Conservation (phyloP, 1,140 invertebrate genomes). For the Myzus persicae region DNA sequence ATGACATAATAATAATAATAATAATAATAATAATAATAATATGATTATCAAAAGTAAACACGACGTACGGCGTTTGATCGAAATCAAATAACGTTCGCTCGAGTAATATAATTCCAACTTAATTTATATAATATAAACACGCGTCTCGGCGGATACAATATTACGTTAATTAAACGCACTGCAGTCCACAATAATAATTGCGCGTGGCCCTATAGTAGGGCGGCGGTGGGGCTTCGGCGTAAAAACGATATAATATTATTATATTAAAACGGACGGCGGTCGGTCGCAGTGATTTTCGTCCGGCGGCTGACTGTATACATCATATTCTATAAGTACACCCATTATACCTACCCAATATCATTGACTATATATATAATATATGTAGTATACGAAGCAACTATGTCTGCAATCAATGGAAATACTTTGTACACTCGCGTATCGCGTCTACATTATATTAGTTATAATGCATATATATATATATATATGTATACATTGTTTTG, state of each 20-base stretch:
- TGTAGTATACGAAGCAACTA: neutral
- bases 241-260: neutral
- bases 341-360: neutral
- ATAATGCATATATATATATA: too few relatives aligned
- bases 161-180: neutral
- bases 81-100: neutral
- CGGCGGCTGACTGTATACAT: neutral
- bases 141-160: neutral
- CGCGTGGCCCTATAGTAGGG: neutral
- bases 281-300: neutral
- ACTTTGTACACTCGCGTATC: neutral
- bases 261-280: conserved; percentile 26
- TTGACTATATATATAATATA: too few relatives aligned
- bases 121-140: neutral
- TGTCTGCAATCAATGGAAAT: neutral
- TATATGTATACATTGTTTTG: neutral
- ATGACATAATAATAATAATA: neutral
- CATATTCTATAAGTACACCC: neutral
- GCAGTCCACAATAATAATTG: neutral
- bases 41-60: conserved; percentile 4
- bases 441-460: neutral
- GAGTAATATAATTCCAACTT: neutral
- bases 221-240: too few relatives aligned
- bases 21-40: neutral
- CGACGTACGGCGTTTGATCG: neutral